Base-by-base conservation (phyloP, 2,797 vertebrate genomes). In the Tokudaia muenninki region DNA sequence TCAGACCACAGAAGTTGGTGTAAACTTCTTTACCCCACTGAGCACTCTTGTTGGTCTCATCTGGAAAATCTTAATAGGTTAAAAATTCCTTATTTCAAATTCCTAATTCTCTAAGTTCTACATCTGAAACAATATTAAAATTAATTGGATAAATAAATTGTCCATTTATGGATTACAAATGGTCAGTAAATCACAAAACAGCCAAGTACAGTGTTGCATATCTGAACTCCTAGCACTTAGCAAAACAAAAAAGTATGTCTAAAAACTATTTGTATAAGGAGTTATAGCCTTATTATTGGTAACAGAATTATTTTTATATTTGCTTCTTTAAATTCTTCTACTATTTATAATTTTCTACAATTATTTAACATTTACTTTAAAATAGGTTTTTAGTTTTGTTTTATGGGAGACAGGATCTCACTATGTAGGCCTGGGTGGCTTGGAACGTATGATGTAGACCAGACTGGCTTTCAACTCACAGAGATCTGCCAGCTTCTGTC, bases 251-350 rank as follows among this genome's bases (percentile, higher is more conserved):
- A 93, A 87, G 52, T 75, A 80, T 55, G 63, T 55, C 24, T 74
- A 72, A 87, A 89, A 87, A 80, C 50, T 63, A 90, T 24, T 94
- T 84, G 19, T 57, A 78, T 1, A 94, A 63, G 8, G 67, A 63
- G 88, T 86, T 75, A 81, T 55, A 92, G 37, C 7, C 70, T 88
- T 92, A 24, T 75, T 91, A 37, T 90, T 90, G 22, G 70, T 31
- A 96, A 8, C 10, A 44, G 14, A 29, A 86, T 59, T 79, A 75
- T 47, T 88, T 95, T 86, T 83, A 52, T 81, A 75, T 93, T 57
- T 94, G 22, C 44, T 90, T 94, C 44, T 87, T 95, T 72, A 87
- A 72, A 86, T 95, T 91, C 29, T 84, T 84, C 77, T 82, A 63
- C 14, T 83, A 90, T 92, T 80, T 93, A 37, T 7, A 90, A 63